Base-by-base conservation (phyloP, 2,113 vertebrate genomes). In the Prunella fulvescens region DNA sequence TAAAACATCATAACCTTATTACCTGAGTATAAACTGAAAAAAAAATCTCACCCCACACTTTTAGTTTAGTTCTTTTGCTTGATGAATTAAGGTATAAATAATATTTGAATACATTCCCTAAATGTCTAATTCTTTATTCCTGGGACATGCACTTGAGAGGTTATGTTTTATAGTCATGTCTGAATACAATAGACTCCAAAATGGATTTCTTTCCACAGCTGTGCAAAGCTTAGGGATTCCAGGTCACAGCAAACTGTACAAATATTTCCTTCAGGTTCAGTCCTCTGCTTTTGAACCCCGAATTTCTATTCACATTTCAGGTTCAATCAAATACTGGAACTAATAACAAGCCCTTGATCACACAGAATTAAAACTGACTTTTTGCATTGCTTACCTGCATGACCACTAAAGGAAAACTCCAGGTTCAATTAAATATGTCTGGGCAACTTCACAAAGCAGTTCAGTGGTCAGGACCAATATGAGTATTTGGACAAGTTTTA, bases 191-290 rank as follows among this genome's bases (percentile, higher is more conserved):
- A 54, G 48, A 67, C 28, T 90, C 40, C 57, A 78, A 84, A 91
- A 89, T 22, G 4, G 37, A 84, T 89, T 92, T 92, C 65, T 35
- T 91, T 87, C 93, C 65, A 66, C 83, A 87, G 56, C 56, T 92
- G 51, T 91, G 77, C 83, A 95, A 91, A 92, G 65, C 48, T 91
- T n/a, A 78, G 72, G 56, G 77, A 84, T 72, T 93, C 84, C 83
- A 91, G 65, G 77, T 78, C 91, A 90, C 53, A 87, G 69, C 18
- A 81, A 64, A 67, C 45, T 81, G 39, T 45, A 66, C 33, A 84
- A 91, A 45, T 74, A 45, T 22, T 76, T 91, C 58, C 58, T 47
- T 82, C 73, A 51, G 25, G 77, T 80, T 79, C 62, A 90, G 29
- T 57, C 42, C 29, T 58, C 42, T 33, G 50, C 23, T 80, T 83